Conservation (phyloP, 2,113 vertebrate genomes). For the Seriola dumerili region DNA sequence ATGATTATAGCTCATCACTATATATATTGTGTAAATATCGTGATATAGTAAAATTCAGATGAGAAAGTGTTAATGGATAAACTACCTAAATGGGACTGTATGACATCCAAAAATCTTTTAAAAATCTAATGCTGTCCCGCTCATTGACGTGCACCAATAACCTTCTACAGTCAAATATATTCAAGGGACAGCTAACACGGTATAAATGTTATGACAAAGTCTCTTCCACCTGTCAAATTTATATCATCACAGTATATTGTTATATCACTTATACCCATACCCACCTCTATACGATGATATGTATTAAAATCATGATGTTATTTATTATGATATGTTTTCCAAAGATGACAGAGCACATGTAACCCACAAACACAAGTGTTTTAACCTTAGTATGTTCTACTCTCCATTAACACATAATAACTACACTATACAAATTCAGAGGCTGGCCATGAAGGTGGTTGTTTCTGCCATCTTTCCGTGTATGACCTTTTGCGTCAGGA, state of each 20-base stretch:
- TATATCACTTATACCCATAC: background rate
- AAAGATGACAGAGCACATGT: background rate
- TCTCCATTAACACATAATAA: background rate
- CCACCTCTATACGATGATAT: too few relatives aligned
- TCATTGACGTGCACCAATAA: background rate
- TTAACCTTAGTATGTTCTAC: background rate
- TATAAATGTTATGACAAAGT: background rate
- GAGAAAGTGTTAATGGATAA: too few relatives aligned
- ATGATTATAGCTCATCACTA: background rate
- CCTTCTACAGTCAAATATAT: background rate
- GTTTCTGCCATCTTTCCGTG: constrained; percentile 1
- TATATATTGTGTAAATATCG: background rate
- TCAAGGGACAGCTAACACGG: background rate
- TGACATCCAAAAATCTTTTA: background rate
- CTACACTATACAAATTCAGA: background rate
- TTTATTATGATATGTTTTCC: background rate
- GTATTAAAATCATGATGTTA: background rate
- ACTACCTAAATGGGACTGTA: too few relatives aligned
- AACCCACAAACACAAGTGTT: background rate
- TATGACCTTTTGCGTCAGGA: constrained; percentile 33
- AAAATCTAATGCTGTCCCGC: background rate
- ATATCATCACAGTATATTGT: too few relatives aligned
- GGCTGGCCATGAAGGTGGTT: constrained; percentile 3
- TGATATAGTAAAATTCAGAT: background rate
- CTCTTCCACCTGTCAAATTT: background rate